Evolutionary conservation across 2,113 vertebrate species (phyloP).

Genomic region (Sciurus niger): DNA sequence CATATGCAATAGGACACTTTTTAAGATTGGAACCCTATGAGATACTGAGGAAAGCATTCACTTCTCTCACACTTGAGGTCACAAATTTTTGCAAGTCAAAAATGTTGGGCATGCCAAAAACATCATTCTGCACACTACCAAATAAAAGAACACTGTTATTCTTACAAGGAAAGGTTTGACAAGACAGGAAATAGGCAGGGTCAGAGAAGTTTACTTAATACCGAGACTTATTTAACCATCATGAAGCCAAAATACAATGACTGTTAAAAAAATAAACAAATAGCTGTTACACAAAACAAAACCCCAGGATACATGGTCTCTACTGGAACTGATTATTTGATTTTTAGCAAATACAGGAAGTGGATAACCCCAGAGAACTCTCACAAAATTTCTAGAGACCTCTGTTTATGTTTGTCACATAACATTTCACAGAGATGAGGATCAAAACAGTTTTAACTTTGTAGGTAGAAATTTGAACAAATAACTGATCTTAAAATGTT

Average conservation of each 20-base stretch:
- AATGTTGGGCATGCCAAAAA: constrained; percentile 89
- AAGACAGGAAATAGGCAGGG: constrained; percentile 90
- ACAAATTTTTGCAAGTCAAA: constrained; percentile 91
- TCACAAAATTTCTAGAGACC: neutral
- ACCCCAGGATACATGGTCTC: constrained; percentile 65
- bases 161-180: constrained; percentile 91
- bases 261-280: constrained; percentile 80
- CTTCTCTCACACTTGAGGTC: constrained; percentile 88
- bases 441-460: constrained; percentile 62
- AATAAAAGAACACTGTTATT: constrained; percentile 92
- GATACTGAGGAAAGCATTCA: constrained; percentile 86
- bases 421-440: neutral
- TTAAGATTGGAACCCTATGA: constrained; percentile 81
- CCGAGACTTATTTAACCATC: constrained; percentile 87
- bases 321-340: constrained; percentile 32
- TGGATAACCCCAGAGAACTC: constrained; percentile 51
- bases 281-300: constrained; percentile 78
- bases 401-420: neutral
- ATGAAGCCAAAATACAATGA: constrained; percentile 87
- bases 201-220: constrained; percentile 88
- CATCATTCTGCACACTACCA: constrained; percentile 88
- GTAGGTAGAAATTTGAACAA: constrained; percentile 65
- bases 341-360: constrained; percentile 72
- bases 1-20: constrained; percentile 67
- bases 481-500: constrained; percentile 62